Conservation (phyloP, 2,113 vertebrate genomes). For the Alethe castanea region DNA sequence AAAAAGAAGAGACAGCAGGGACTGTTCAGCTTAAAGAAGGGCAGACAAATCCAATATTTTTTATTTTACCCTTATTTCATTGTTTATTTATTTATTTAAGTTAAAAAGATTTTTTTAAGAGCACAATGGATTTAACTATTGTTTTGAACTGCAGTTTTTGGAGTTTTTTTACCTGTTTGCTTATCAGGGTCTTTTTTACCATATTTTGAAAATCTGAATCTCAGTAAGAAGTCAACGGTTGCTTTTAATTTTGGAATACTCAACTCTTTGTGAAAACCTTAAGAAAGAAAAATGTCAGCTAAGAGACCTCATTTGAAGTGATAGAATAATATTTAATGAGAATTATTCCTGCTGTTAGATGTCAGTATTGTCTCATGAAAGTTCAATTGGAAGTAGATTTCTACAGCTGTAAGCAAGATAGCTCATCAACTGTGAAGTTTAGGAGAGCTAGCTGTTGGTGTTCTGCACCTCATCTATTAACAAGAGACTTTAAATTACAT, state of each 20-base stretch:
- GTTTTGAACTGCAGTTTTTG: neutral
- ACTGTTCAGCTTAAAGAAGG: neutral
- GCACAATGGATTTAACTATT: neutral
- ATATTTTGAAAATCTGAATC: neutral
- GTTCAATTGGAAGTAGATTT: neutral
- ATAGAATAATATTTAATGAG: neutral
- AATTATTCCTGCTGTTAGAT: slow-evolving; percentile 40
- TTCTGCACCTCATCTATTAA: slow-evolving; percentile 48
- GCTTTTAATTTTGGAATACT: neutral
- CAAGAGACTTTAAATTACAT: slow-evolving; percentile 57
- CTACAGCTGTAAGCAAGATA: neutral
- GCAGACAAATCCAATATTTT: neutral
- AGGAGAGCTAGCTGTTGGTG: slow-evolving; percentile 26
- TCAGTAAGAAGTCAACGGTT: neutral
- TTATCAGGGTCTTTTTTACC: neutral
- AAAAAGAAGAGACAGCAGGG: neutral
- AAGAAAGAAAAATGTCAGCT: neutral
- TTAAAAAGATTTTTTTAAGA: neutral
- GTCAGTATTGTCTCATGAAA: slow-evolving; percentile 39
- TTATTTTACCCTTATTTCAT: neutral
- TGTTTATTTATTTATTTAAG: neutral
- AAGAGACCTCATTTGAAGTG: neutral
- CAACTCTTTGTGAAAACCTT: neutral
- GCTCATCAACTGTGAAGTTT: neutral
- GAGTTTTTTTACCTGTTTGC: accelerated